Conservation (phyloP, 2,797 vertebrate genomes). For the Argyrosomus regius region DNA sequence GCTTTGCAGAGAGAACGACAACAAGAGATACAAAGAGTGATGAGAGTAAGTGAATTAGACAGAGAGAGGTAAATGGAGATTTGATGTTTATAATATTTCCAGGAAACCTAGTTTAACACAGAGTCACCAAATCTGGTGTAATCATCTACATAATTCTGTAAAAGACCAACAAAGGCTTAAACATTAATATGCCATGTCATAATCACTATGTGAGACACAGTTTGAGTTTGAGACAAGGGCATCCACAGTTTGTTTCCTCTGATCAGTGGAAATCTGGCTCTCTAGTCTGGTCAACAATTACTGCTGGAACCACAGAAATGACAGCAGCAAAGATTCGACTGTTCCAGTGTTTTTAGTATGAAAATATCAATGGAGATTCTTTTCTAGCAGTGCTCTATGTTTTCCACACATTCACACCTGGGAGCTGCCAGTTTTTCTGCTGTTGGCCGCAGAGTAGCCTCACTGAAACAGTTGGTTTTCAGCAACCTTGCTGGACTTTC, state of each 20-base stretch:
- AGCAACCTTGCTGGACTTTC: constrained; percentile 6
- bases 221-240: constrained; percentile 41
- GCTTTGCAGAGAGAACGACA: constrained; percentile 44
- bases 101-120: constrained; percentile 43
- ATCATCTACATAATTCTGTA: constrained; percentile 44
- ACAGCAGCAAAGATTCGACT: neutral
- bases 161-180: constrained; percentile 56
- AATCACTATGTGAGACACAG: constrained; percentile 38
- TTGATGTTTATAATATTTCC: constrained; percentile 47
- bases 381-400: constrained; percentile 1
- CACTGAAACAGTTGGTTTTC: constrained; percentile 14
- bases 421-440: constrained; percentile 38
- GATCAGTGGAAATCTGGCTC: constrained; percentile 34
- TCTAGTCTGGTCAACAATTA: constrained; percentile 8
- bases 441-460: constrained; percentile 21
- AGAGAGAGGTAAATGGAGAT: constrained; percentile 27
- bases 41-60: constrained; percentile 36
- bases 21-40: constrained; percentile 26
- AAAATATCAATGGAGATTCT: constrained; percentile 36
- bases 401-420: constrained; percentile 32
- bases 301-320: neutral
- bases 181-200: constrained; percentile 53
- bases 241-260: constrained; percentile 47
- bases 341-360: neutral
- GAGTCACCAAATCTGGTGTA: constrained; percentile 32